phyloP scores from a whole-genome alignment of 2,113 vertebrate genomes.

The Cynoglossus semilaevis region DNA sequence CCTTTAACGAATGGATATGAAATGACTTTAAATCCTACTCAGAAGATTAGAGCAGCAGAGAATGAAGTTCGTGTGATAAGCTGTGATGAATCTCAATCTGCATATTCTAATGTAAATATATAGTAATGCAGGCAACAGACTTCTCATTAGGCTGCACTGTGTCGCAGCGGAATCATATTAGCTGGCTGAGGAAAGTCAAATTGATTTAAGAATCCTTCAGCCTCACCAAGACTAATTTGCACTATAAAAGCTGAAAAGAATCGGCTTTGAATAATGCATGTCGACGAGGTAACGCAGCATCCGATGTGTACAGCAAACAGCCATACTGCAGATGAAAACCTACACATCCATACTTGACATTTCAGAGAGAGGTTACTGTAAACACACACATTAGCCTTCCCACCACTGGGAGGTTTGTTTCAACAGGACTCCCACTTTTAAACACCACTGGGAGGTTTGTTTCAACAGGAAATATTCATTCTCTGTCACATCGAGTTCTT shows the following conservation, averaged over 20 bases:
- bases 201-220: constrained; percentile 67
- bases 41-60: constrained; percentile 26
- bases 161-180: constrained; percentile 60
- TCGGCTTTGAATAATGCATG: constrained; percentile 56
- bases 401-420: not conserved
- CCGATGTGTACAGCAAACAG: constrained; percentile 1
- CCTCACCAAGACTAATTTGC: constrained; percentile 63
- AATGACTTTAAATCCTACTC: constrained; percentile 31
- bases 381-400: constrained; percentile 9
- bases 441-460: not conserved
- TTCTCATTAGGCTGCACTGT: constrained; percentile 61
- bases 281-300: constrained; percentile 38
- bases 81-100: constrained; percentile 59
- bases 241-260: constrained; percentile 65
- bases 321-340: constrained; percentile 7
- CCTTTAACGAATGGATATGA: constrained; percentile 3
- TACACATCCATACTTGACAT: constrained; percentile 30
- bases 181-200: constrained; percentile 63
- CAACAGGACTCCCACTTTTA: no score
- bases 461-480: not conserved
- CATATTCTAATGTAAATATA: constrained; percentile 54
- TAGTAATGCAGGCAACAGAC: constrained; percentile 46
- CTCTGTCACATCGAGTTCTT: not conserved
- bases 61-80: constrained; percentile 41
- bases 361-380: constrained; percentile 5